phyloP scores from a whole-genome alignment of 2,113 vertebrate species.

The Petroica traversi region DNA sequence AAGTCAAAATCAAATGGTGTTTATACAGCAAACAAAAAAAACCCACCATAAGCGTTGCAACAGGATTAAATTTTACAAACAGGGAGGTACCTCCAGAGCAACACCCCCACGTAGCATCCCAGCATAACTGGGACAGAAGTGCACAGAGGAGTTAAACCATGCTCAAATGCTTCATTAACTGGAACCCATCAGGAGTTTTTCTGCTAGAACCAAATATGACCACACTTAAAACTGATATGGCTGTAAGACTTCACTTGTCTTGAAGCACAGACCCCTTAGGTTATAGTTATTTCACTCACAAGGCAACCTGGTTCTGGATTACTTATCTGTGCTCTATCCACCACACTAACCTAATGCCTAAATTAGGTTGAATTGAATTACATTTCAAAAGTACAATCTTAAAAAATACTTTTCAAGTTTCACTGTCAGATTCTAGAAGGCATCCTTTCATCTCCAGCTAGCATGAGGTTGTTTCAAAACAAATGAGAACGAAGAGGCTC shows the following conservation, averaged over 20 bases:
- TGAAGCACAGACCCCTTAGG: background rate
- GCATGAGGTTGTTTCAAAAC: background rate
- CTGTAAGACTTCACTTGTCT: background rate
- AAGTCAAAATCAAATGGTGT: background rate
- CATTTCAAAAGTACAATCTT: background rate
- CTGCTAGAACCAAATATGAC: background rate
- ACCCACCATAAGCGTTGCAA: background rate
- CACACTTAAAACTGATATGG: background rate
- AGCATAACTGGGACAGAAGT: background rate
- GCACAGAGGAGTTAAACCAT: fast-evolving
- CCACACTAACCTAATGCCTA: background rate
- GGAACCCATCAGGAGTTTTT: background rate
- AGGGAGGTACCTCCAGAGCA: background rate
- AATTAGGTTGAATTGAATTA: background rate
- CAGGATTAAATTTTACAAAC: background rate
- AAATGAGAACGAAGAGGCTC: background rate
- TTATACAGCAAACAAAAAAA: background rate
- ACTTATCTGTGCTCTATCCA: background rate
- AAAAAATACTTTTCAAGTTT: background rate
- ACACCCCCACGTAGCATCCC: background rate
- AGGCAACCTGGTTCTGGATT: background rate
- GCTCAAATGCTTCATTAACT: background rate
- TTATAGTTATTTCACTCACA: background rate
- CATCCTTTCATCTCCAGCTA: background rate
- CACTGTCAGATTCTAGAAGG: background rate